Evolutionary conservation across 2,888 invertebrate genomes (phyloP).

Genomic region (Gastrophysa polygoni): DNA sequence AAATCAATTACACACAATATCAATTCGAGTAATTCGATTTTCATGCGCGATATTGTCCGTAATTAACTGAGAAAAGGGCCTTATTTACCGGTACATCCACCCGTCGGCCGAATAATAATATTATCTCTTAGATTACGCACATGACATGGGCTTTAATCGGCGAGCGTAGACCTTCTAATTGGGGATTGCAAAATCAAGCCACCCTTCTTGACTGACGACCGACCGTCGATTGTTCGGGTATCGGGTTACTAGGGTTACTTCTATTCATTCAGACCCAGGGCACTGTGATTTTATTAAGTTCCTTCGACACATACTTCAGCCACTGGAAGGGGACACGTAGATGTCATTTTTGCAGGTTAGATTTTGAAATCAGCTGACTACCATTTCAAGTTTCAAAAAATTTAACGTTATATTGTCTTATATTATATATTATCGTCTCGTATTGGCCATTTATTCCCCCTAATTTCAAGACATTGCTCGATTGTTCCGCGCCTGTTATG

Average conservation of each 20-base stretch:
- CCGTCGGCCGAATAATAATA: constrained; percentile 35
- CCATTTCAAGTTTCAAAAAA: too few relatives aligned
- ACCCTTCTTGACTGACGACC: constrained; percentile 49
- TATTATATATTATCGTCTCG: too few relatives aligned
- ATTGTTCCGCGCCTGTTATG: too few relatives aligned
- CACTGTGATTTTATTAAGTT: constrained; percentile 46
- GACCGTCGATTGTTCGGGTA: constrained; percentile 47
- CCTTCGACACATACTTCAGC: constrained; percentile 35
- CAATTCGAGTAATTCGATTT: constrained; percentile 29
- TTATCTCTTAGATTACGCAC: constrained; percentile 41
- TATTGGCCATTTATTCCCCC: too few relatives aligned
- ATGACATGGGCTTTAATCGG: constrained; percentile 45
- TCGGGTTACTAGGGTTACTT: constrained; percentile 49
- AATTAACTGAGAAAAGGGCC: constrained; percentile 35
- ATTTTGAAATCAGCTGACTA: neutral
- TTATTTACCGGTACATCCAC: constrained; percentile 31
- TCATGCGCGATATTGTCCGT: constrained; percentile 27
- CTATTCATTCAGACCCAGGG: constrained; percentile 42
- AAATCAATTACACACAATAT: constrained; percentile 18
- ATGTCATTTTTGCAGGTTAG: constrained; percentile 7
- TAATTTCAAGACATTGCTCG: too few relatives aligned
- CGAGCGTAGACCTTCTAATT: constrained; percentile 50
- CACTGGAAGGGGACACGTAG: constrained; percentile 6
- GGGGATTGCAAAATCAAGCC: constrained; percentile 56
- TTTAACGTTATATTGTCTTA: too few relatives aligned